Evolutionary conservation across 2,797 vertebrate genomes (phyloP).

Genomic region (Peromyscus aztecus): DNA sequence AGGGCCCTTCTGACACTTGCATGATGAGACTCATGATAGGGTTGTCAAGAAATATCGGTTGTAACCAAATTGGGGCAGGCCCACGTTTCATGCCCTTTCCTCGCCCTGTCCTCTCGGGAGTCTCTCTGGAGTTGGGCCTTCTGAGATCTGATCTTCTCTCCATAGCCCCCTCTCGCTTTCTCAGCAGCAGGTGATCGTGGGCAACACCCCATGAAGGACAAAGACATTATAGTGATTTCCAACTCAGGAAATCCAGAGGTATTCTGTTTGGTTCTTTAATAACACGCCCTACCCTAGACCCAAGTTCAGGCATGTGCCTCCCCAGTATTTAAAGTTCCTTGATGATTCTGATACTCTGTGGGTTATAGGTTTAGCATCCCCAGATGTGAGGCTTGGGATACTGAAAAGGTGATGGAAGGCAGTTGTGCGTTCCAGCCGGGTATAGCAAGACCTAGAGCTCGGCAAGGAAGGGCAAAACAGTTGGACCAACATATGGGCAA

Average conservation of each 20-base stretch:
- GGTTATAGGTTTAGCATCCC: background rate
- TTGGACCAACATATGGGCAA: background rate
- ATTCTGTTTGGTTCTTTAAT: background rate
- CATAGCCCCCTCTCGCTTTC: background rate
- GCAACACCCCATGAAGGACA: background rate
- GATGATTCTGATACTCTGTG: background rate
- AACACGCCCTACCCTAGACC: background rate
- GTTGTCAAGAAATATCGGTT: background rate
- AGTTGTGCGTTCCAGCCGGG: too few relatives aligned
- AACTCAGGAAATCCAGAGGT: background rate
- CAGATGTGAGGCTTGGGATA: background rate
- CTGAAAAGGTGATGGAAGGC: background rate
- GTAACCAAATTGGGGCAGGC: background rate
- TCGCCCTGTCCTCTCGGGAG: background rate
- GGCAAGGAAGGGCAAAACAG: background rate
- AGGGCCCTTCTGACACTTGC: constrained; percentile 62
- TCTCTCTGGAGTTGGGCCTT: background rate
- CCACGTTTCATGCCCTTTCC: background rate
- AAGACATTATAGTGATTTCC: background rate
- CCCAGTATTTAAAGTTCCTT: constrained; percentile 7
- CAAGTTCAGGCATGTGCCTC: background rate
- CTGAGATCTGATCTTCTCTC: background rate
- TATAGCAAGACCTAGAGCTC: background rate
- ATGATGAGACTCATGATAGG: background rate
- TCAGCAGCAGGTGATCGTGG: background rate